Evolutionary conservation across 37 sponge, comb jelly and placozoan genomes (phyloP).

Genomic region (Chondrosia reniformis): DNA sequence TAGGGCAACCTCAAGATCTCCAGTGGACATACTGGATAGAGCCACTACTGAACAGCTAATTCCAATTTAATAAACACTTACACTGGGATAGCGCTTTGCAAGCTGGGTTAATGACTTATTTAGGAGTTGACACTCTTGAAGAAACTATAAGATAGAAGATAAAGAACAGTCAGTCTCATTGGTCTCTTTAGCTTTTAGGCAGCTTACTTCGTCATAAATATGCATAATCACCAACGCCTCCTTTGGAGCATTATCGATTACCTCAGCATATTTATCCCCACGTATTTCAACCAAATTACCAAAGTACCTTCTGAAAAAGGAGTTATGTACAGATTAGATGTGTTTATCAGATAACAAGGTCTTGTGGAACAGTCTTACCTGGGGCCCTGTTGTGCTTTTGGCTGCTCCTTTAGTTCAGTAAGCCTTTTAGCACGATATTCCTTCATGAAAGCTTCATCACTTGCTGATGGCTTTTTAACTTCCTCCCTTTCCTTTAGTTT

Average conservation of each 20-base stretch:
- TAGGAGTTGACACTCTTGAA: neutral
- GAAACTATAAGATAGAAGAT: neutral
- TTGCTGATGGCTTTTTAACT: constrained; percentile 1
- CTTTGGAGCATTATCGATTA: constrained; percentile 56
- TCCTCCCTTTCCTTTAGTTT: neutral
- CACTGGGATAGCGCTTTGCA: neutral
- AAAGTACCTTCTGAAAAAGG: constrained; percentile 41
- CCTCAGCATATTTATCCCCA: constrained; percentile 60
- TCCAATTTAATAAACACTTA: neutral
- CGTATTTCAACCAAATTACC: constrained; percentile 56
- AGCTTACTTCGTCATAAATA: constrained; percentile 67
- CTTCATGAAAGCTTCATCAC: constrained; percentile 47
- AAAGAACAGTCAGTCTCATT: neutral
- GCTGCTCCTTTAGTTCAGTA: constrained; percentile 57
- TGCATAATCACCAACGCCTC: constrained; percentile 62
- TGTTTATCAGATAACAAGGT: neutral
- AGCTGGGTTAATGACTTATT: neutral
- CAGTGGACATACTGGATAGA: too few species aligned
- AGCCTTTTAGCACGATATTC: constrained; percentile 58
- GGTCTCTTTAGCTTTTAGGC: neutral
- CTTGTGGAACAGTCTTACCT: neutral
- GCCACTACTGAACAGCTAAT: too few species aligned
- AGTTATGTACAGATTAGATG: neutral
- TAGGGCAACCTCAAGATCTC: too few species aligned
- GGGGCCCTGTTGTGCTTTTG: constrained; percentile 21